Percentiles rank a stretch among this genome's conserved stretches.
These are phyloP conservation scores for Hippocampus kuda DNA, from an alignment of 2,797 vertebrate genomes.

Conservation along the genomic window DNA sequence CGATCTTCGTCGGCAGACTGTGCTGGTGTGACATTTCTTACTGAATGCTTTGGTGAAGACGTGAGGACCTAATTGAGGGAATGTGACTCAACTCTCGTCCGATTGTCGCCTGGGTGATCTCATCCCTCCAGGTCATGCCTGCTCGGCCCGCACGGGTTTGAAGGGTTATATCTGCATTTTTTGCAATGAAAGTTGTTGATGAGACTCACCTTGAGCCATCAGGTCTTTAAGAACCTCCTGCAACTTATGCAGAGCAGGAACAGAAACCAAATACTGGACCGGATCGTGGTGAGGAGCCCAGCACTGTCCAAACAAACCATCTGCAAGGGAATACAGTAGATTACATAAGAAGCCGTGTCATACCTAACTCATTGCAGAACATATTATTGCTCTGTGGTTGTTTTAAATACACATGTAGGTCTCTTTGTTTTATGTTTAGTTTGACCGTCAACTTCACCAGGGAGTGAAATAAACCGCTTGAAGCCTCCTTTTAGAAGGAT, in stretches of 20 bases:
- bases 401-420: too few relatives aligned
- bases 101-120: conserved; percentile 82
- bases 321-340: conserved; percentile 51
- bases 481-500: neutral
- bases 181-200: neutral
- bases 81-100: conserved; percentile 80
- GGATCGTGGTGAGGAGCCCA: conserved; percentile 63
- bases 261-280: conserved; percentile 77
- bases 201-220: conserved; percentile 78
- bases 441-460: too few relatives aligned
- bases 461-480: neutral
- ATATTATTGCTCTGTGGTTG: too few relatives aligned
- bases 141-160: conserved; percentile 4
- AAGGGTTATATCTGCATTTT: neutral
- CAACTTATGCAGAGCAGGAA: conserved; percentile 76
- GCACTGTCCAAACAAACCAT: conserved; percentile 90
- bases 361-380: too few relatives aligned
- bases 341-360: too few relatives aligned
- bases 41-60: conserved; percentile 15
- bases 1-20: neutral
- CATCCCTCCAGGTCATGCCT: conserved; percentile 91
- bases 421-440: too few relatives aligned
- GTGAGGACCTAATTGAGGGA: conserved; percentile 57
- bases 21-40: conserved; percentile 24
- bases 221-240: conserved; percentile 83